Percentiles rank a stretch among this genome's conserved stretches.
Conservation (phyloP, 2,797 vertebrate genomes). For the Lagorchestes hirsutus region DNA sequence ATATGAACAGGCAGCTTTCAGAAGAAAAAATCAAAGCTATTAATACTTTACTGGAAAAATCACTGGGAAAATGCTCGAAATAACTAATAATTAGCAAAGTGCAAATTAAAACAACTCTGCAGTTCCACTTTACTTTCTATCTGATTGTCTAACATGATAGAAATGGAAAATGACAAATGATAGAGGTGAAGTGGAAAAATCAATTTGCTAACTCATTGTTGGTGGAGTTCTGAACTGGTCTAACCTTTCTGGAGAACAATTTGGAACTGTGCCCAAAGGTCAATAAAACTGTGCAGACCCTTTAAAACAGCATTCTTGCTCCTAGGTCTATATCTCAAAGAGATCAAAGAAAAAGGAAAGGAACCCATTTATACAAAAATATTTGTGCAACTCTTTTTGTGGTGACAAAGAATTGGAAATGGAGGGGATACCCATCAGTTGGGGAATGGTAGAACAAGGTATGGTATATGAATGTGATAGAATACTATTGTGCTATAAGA, state of each 20-base stretch:
- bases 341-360: background rate
- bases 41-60: background rate
- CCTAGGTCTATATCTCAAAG: background rate
- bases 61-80: background rate
- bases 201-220: background rate
- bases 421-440: too few species aligned
- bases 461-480: background rate
- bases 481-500: background rate
- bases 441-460: background rate
- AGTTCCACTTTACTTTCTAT: background rate
- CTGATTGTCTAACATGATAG: background rate
- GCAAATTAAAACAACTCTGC: background rate
- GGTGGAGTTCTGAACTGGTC: background rate
- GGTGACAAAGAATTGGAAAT: background rate
- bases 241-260: background rate
- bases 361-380: background rate
- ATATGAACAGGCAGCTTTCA: background rate
- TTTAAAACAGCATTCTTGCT: background rate
- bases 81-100: background rate
- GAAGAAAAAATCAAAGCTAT: background rate
- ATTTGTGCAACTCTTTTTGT: background rate
- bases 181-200: background rate
- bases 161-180: background rate
- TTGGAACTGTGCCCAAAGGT: background rate
- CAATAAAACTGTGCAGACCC: background rate